These are phyloP conservation scores for Calephelis virginiensis DNA, from an alignment of 1,140 invertebrate genomes.

Conservation along the genomic window DNA sequence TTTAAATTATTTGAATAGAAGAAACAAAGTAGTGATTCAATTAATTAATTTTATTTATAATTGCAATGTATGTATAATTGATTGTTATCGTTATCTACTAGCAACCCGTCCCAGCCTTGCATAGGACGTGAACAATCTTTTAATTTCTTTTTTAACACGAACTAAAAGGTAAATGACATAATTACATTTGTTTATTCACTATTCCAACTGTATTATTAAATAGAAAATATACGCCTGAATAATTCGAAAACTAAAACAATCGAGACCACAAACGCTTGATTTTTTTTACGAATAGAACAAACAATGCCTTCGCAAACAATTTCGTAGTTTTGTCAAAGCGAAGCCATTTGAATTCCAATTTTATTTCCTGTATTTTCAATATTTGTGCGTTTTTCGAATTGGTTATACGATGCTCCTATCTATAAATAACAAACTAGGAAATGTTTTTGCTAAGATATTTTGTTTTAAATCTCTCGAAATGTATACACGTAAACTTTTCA, in stretches of 20 bases:
- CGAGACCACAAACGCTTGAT: slow-evolving; percentile 5
- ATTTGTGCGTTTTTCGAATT: neutral
- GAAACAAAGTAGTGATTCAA: too few species aligned
- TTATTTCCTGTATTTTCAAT: neutral
- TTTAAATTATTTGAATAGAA: too few species aligned
- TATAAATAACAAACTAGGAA: neutral
- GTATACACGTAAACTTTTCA: too few species aligned
- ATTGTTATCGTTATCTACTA: too few species aligned
- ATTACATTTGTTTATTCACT: neutral
- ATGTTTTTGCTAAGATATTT: neutral
- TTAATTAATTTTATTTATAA: too few species aligned
- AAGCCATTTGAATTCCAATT: slow-evolving; percentile 8
- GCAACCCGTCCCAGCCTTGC: too few species aligned
- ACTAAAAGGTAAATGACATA: neutral
- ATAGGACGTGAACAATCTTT: too few species aligned
- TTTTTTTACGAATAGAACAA: slow-evolving; percentile 6
- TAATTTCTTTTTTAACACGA: too few species aligned
- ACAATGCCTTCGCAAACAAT: slow-evolving; percentile 11
- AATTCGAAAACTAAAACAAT: neutral
- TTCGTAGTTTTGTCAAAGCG: slow-evolving; percentile 9
- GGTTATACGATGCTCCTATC: neutral
- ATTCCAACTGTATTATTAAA: neutral
- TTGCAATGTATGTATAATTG: too few species aligned
- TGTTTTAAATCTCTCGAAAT: neutral
- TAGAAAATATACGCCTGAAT: neutral